Conservation (phyloP, 2,888 invertebrate species). For the Syrphus vitripennis region DNA sequence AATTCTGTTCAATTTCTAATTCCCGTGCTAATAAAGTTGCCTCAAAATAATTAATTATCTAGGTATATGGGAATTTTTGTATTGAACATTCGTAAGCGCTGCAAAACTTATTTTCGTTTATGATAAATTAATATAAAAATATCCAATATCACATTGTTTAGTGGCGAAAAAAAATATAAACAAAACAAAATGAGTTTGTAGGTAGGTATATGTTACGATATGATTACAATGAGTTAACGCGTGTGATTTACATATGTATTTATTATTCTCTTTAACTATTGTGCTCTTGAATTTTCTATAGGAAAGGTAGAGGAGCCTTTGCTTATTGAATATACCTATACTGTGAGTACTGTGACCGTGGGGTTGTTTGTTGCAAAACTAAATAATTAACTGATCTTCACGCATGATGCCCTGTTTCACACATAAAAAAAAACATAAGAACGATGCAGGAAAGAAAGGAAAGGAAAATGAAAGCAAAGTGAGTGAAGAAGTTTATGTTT, state of each 20-base stretch:
- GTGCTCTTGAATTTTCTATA: background rate
- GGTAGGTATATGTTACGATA: background rate
- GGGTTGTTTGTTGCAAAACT: background rate
- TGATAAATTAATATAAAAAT: background rate
- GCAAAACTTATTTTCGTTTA: background rate
- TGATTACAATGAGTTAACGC: background rate
- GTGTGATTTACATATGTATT: no score
- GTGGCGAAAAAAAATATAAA: background rate
- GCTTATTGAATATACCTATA: no score
- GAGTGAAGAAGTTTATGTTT: constrained; percentile 6
- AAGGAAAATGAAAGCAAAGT: constrained; percentile 47
- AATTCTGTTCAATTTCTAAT: background rate
- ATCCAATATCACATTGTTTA: background rate
- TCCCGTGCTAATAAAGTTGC: background rate
- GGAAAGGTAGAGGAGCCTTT: background rate
- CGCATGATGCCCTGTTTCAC: constrained; percentile 69
- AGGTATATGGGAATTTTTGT: background rate
- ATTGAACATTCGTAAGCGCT: background rate
- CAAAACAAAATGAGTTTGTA: background rate
- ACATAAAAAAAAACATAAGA: constrained; percentile 46
- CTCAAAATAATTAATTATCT: background rate
- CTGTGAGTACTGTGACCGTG: background rate
- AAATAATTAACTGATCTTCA: constrained; percentile 18
- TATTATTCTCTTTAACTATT: no score
- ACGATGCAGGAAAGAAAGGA: constrained; percentile 3